These are phyloP conservation scores for Pampusana beccarii DNA, from an alignment of 2,113 vertebrate species.

Conservation along the genomic window DNA sequence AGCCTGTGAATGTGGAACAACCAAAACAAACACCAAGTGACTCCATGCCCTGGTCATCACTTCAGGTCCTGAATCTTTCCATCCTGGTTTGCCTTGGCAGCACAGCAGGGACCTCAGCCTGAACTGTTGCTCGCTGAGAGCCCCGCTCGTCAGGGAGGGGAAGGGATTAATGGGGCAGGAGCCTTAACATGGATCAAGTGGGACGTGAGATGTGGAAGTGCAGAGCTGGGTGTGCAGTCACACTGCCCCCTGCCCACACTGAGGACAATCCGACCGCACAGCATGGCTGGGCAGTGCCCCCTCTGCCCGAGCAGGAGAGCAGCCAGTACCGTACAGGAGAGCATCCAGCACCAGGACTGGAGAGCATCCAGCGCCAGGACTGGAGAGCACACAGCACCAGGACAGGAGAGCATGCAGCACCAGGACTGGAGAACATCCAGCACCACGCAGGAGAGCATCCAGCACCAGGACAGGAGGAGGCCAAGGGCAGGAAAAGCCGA, in stretches of 20 bases:
- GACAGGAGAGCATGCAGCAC: too few relatives aligned
- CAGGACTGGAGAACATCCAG: too few relatives aligned
- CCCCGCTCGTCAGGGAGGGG: neutral
- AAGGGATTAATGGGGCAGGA: neutral
- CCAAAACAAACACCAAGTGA: fast-evolving
- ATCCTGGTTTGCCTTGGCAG: neutral
- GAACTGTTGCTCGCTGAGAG: neutral
- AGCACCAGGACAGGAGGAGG: neutral
- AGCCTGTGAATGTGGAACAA: neutral
- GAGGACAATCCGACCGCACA: neutral
- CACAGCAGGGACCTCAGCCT: neutral
- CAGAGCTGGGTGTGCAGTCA: neutral
- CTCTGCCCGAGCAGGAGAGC: fast-evolving
- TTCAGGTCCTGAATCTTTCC: neutral
- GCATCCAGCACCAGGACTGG: too few relatives aligned
- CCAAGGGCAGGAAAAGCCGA: neutral
- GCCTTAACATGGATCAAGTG: neutral
- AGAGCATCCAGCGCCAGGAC: too few relatives aligned
- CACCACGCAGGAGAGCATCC: too few relatives aligned
- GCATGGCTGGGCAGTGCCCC: neutral
- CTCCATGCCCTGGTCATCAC: neutral
- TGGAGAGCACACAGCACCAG: too few relatives aligned
- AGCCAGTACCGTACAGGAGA: neutral
- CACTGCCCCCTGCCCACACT: too few relatives aligned
- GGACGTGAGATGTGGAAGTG: too few relatives aligned